Evolutionary conservation across 2,113 vertebrate genomes (phyloP).

Genomic region (Malurus cyaneus): DNA sequence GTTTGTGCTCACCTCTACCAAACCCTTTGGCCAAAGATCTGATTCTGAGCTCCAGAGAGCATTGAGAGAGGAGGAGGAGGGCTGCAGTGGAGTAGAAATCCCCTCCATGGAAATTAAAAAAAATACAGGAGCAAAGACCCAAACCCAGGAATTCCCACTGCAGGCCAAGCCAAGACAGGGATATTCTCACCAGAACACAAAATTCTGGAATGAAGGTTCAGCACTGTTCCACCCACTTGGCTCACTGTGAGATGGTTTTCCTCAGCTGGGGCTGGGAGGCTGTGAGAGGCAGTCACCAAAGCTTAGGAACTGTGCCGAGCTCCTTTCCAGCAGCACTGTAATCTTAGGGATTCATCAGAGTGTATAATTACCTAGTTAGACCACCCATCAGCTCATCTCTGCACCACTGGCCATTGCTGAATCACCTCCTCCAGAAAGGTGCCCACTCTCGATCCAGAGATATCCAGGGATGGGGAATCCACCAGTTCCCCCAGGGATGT

Average conservation of each 20-base stretch:
- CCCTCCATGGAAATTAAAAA: background rate
- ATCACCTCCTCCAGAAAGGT: background rate
- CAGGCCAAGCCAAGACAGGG: background rate
- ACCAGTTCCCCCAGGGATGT: background rate
- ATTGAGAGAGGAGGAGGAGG: background rate
- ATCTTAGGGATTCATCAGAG: background rate
- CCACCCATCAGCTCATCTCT: background rate
- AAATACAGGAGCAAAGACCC: background rate
- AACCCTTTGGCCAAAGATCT: background rate
- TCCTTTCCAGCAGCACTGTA: background rate
- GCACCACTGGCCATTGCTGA: background rate
- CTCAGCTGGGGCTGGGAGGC: background rate
- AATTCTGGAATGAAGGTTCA: background rate
- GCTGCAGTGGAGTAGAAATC: background rate
- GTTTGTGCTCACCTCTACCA: background rate
- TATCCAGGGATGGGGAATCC: background rate
- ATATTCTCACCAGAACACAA: background rate
- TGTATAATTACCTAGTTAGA: background rate
- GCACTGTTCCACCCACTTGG: fast-evolving
- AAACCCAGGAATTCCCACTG: background rate
- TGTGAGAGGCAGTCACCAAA: background rate
- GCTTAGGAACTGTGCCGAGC: background rate
- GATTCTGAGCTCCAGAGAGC: background rate
- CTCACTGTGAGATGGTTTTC: background rate
- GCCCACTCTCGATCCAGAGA: background rate